These are phyloP conservation scores for Hippocampus guttulatus DNA, from an alignment of 2,113 vertebrate genomes.

Conservation along the genomic window DNA sequence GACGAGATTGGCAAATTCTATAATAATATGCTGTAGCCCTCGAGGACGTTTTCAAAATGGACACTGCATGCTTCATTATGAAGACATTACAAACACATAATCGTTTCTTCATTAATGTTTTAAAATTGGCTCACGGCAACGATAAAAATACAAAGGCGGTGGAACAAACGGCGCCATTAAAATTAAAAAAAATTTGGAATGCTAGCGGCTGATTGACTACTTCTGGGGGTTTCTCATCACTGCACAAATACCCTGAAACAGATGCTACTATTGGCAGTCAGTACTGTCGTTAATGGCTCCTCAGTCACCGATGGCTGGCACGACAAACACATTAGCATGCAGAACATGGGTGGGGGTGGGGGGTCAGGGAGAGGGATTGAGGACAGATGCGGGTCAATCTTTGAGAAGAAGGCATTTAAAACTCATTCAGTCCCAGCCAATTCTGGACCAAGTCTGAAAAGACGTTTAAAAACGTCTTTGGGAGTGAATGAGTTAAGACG, in stretches of 20 bases:
- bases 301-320: slow-evolving; percentile 36
- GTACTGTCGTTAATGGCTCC: slow-evolving; percentile 45
- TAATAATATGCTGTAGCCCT: too few relatives aligned
- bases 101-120: not conserved
- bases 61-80: not conserved
- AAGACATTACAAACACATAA: not conserved
- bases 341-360: slow-evolving; percentile 14
- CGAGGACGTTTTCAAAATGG: too few relatives aligned
- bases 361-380: slow-evolving; percentile 38
- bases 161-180: not conserved
- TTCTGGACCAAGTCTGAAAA: too few relatives aligned
- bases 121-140: not conserved
- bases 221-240: not conserved
- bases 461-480: too few relatives aligned
- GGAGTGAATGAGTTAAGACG: too few relatives aligned
- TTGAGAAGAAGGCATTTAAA: slow-evolving; percentile 18
- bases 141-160: not conserved
- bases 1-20: too few relatives aligned
- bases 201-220: not conserved
- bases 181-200: not conserved
- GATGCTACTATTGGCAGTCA: slow-evolving; percentile 34
- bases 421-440: too few relatives aligned
- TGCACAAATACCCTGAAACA: slow-evolving; percentile 7
- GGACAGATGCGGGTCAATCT: slow-evolving; percentile 36
- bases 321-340: slow-evolving; percentile 55